Base-by-base conservation (phyloP, 2,888 invertebrate species). In the Pollenia amentaria region DNA sequence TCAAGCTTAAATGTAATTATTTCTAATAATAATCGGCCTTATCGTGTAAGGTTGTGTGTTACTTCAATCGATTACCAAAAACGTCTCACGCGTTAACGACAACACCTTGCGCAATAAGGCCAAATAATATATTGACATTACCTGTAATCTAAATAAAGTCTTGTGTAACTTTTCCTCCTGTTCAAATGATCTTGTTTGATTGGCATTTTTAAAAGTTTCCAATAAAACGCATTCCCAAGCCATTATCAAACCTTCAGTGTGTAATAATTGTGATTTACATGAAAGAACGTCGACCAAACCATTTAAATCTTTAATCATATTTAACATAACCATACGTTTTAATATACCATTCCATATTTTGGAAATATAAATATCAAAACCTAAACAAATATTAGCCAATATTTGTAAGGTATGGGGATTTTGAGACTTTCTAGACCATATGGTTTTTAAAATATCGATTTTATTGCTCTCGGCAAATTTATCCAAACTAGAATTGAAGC, bases 321-420 rank as follows among this genome's bases (percentile, higher is more conserved):
- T 92, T 3, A 92, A 90, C 82, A 91, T 90, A 9, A 92, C 91
- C 93, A 93, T 93, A 82, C 93, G 93, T 73, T 93, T 92, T 3
- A 93, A 89, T 48, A 93, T 91, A 14, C 93, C 93, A 88, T 93
- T 93, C 93, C 93, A 93, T 62, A 93, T 92, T 88, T 92, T 92
- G 0, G 93, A 89, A 29, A 91, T 86, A 72, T 91, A 91, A 76
- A 93, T 92, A 77, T 93, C 90, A 73, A 92, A 93, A 14, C 93
- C 93, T 3, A 93, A 86, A 55, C 93, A 93, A 82, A 93, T 93
- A 77, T 92, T 91, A 0, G 92, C 91, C 88, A 93, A 91, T 3
- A 92, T 91, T 89, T 92, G 91, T 51, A 93, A 87, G 4, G 92
- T 92, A 12, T 92, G 89, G 0, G 90, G 88, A 89, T 92, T 93